Evolutionary conservation across 2,888 invertebrate species (phyloP).

Genomic region (Andrena hattorfiana): DNA sequence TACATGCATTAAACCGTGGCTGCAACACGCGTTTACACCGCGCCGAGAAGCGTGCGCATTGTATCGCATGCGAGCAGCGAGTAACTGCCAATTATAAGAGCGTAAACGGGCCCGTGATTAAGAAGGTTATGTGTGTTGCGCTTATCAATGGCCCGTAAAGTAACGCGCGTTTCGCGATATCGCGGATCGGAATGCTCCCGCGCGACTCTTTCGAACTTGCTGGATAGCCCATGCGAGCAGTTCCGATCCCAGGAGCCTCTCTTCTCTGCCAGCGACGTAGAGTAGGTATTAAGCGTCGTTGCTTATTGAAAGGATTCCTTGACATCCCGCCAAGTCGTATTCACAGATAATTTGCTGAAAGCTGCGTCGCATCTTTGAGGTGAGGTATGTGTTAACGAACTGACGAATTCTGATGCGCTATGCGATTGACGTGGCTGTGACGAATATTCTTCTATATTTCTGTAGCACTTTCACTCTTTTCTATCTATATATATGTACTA

Average conservation of each 20-base stretch:
- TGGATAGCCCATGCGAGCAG: slow-evolving; percentile 22
- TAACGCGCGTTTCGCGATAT: slow-evolving; percentile 65
- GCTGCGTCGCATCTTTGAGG: neutral
- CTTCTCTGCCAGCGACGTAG: neutral
- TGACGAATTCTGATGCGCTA: neutral
- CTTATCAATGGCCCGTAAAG: slow-evolving; percentile 70
- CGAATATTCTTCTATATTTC: too few relatives aligned
- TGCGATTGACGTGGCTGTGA: neutral
- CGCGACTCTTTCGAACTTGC: slow-evolving; percentile 32
- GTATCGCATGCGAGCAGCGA: slow-evolving; percentile 57
- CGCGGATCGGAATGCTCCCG: slow-evolving; percentile 53
- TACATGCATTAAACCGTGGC: slow-evolving; percentile 45
- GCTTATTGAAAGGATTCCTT: slow-evolving; percentile 23
- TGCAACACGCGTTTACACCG: slow-evolving; percentile 6
- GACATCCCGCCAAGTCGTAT: slow-evolving; percentile 29
- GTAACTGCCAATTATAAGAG: slow-evolving; percentile 70
- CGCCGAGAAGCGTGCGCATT: slow-evolving; percentile 37
- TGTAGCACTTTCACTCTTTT: too few relatives aligned
- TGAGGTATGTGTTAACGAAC: neutral
- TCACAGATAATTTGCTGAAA: slow-evolving; percentile 4
- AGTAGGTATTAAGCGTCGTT: slow-evolving; percentile 14
- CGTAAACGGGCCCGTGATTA: slow-evolving; percentile 66
- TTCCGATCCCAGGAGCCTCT: neutral
- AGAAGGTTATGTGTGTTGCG: slow-evolving; percentile 62
- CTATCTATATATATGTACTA: too few relatives aligned